Evolutionary conservation across 2,113 vertebrate genomes (phyloP).

Genomic region (Sphaerodactylus townsendi): DNA sequence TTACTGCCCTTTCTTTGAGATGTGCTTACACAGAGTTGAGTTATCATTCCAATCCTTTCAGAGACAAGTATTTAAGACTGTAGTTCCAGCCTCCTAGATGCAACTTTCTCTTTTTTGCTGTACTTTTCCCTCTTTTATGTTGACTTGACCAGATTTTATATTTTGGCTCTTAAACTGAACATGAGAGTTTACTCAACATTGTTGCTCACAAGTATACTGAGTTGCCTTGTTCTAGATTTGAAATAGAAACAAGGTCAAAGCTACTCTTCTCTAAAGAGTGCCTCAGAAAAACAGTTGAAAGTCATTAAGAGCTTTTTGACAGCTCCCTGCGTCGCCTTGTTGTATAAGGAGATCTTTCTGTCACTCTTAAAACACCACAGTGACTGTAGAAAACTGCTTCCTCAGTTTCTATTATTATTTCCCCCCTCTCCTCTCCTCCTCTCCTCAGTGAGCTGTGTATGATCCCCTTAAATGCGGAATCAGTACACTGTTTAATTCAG

Average conservation of each 20-base stretch:
- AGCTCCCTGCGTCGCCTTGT: neutral
- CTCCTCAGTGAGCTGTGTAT: neutral
- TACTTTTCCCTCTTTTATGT: neutral
- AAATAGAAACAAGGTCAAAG: neutral
- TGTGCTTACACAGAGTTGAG: too few species aligned
- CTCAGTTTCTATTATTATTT: neutral
- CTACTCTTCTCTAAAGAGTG: neutral
- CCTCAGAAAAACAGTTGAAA: fast-evolving
- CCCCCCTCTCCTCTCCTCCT: neutral
- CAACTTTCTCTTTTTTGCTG: too few species aligned
- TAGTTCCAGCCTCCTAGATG: neutral
- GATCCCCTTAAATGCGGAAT: neutral
- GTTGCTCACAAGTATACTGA: neutral
- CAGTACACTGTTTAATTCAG: neutral
- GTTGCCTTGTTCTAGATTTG: neutral
- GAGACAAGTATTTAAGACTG: too few species aligned
- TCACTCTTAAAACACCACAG: slow-evolving; percentile 11
- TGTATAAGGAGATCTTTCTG: neutral
- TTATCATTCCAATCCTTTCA: too few species aligned
- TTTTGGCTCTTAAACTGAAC: neutral
- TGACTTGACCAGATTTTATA: neutral
- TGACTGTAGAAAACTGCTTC: slow-evolving; percentile 6
- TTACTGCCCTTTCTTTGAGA: too few species aligned
- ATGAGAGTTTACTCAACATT: neutral
- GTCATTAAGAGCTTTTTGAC: neutral